Conservation (phyloP, 2,888 invertebrate genomes). For the Lasioglossum oenotherae region DNA sequence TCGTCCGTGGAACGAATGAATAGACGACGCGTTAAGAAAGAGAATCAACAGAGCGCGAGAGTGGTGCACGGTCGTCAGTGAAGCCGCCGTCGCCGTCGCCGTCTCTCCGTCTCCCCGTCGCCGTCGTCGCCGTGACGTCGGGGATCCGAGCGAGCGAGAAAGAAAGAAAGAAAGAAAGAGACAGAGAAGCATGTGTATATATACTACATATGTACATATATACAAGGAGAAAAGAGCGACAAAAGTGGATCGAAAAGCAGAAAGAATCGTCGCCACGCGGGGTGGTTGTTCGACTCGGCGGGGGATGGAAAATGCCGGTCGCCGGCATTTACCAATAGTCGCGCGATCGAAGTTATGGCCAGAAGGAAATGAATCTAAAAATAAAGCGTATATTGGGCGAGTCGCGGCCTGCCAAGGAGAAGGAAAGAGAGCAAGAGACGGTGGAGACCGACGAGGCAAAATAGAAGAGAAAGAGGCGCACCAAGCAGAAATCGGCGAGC, state of each 20-base stretch:
- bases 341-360: slow-evolving; percentile 74
- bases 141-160: not conserved
- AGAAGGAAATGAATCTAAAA: slow-evolving; percentile 80
- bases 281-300: not conserved
- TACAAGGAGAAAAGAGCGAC: not conserved
- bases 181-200: not conserved
- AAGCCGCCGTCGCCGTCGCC: not conserved
- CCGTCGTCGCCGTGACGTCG: not conserved
- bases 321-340: slow-evolving; percentile 67
- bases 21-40: slow-evolving; percentile 46
- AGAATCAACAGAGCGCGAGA: slow-evolving; percentile 15
- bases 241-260: slow-evolving; percentile 18
- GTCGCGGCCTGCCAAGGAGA: slow-evolving; percentile 68
- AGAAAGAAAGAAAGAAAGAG: not conserved
- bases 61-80: not conserved
- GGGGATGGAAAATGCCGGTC: slow-evolving; percentile 29
- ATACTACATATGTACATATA: not conserved
- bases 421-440: slow-evolving; percentile 46
- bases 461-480: slow-evolving; percentile 34
- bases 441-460: slow-evolving; percentile 13
- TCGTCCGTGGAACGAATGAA: slow-evolving; percentile 49
- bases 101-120: not conserved
- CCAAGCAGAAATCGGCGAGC: not conserved
- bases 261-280: slow-evolving; percentile 13
- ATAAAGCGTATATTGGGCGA: slow-evolving; percentile 79